phyloP scores from a whole-genome alignment of 1,140 invertebrate species.

The Drosophila suzukii region DNA sequence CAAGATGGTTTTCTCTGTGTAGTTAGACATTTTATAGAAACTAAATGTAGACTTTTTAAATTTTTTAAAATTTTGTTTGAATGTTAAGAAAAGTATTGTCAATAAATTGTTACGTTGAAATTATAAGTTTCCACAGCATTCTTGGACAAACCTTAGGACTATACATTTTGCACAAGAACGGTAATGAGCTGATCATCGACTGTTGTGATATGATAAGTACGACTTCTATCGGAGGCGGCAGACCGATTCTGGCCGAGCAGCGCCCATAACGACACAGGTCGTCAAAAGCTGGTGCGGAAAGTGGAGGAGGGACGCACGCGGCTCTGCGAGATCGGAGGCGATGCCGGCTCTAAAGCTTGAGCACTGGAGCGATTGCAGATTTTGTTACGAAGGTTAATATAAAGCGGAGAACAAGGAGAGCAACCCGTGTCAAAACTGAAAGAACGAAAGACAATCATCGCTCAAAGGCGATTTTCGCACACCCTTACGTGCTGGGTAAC shows the following conservation, averaged over 20 bases:
- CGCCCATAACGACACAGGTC: conserved; percentile 42
- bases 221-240: conserved; percentile 27
- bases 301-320: conserved; percentile 13
- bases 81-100: no score
- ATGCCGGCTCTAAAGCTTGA: conserved; percentile 48
- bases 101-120: background rate
- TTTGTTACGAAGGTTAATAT: conserved; percentile 61
- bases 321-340: conserved; percentile 45
- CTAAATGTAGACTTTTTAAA: no score
- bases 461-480: conserved; percentile 8
- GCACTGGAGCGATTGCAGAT: conserved; percentile 68
- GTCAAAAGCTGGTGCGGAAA: conserved; percentile 24
- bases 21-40: no score
- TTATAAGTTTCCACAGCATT: background rate
- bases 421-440: conserved; percentile 56
- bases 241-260: conserved; percentile 27
- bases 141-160: background rate
- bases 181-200: conserved; percentile 40
- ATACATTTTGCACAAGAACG: background rate
- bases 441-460: conserved; percentile 15
- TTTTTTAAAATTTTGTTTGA: no score
- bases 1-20: no score
- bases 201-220: conserved; percentile 38
- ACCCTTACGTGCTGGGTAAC: conserved; percentile 6
- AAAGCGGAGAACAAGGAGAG: conserved; percentile 58